A percentile compares a stretch with the other conserved stretches of the same genome.
phyloP scores from a whole-genome alignment of 2,888 invertebrate genomes.

The Ectemnius lituratus region DNA sequence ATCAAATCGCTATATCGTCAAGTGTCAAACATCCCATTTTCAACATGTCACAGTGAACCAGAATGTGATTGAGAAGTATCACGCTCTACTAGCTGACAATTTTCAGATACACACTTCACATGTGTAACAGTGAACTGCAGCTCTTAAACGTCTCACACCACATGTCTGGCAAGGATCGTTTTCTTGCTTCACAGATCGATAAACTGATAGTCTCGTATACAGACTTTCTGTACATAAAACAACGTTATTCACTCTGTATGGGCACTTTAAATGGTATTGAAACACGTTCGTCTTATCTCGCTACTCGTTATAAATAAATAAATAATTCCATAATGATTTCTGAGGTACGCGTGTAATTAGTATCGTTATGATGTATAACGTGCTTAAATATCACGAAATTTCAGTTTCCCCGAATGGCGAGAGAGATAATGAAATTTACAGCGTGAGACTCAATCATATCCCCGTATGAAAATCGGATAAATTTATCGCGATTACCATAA shows the following conservation, averaged over 20 bases:
- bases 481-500: neutral
- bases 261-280: slow-evolving; percentile 52
- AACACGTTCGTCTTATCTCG: slow-evolving; percentile 52
- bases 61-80: slow-evolving; percentile 33
- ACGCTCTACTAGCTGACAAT: slow-evolving; percentile 37
- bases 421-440: slow-evolving; percentile 22
- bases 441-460: slow-evolving; percentile 1
- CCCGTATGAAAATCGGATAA: neutral
- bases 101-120: slow-evolving; percentile 41
- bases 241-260: slow-evolving; percentile 43
- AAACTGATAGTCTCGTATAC: slow-evolving; percentile 53
- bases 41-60: slow-evolving; percentile 32
- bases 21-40: slow-evolving; percentile 30
- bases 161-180: slow-evolving; percentile 36
- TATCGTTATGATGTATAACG: slow-evolving; percentile 2
- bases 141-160: slow-evolving; percentile 30
- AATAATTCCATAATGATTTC: slow-evolving; percentile 40
- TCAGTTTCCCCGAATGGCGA: slow-evolving; percentile 20
- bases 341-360: slow-evolving; percentile 22
- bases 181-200: slow-evolving; percentile 39
- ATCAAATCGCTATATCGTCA: slow-evolving; percentile 43
- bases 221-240: slow-evolving; percentile 44
- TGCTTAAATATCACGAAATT: slow-evolving; percentile 22
- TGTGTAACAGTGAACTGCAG: slow-evolving; percentile 47
- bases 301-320: slow-evolving; percentile 43